Percentiles rank a stretch among this genome's conserved stretches.
phyloP scores from a whole-genome alignment of 2,888 invertebrate species.

The Dryocosmus kuriphilus region DNA sequence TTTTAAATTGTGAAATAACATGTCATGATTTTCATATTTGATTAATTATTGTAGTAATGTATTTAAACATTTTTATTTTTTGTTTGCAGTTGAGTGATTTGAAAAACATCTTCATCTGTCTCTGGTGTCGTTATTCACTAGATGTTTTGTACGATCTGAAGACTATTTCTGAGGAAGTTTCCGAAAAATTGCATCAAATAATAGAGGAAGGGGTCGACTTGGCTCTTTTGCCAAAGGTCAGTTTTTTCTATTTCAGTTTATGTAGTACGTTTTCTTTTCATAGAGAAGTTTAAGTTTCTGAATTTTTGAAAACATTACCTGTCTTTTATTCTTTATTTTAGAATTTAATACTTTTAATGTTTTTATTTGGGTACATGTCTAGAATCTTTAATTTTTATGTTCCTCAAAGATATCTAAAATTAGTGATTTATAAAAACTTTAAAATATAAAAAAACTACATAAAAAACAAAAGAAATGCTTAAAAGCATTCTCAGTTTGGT shows the following conservation, averaged over 20 bases:
- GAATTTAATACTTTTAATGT: no score
- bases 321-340: no score
- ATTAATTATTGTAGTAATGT: neutral
- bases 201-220: constrained; percentile 56
- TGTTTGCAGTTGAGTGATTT: constrained; percentile 47
- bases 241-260: neutral
- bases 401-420: no score
- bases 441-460: no score
- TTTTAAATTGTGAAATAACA: constrained; percentile 13
- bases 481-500: no score
- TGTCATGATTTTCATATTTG: neutral
- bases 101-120: constrained; percentile 62
- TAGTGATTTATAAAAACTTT: no score
- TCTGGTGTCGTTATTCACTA: constrained; percentile 71
- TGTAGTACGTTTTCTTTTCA: no score
- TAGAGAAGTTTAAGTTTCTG: no score
- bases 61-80: constrained; percentile 24
- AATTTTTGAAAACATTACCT: no score
- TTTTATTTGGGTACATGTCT: no score
- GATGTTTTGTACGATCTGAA: constrained; percentile 71
- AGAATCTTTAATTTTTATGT: no score
- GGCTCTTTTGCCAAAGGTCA: constrained; percentile 67
- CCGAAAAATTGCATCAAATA: constrained; percentile 55
- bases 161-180: constrained; percentile 58
- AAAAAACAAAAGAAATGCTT: no score